Evolutionary conservation across 2,797 vertebrate species (phyloP), one percentile per base, ranked within the genome.

Genomic region (Pseudotriccus pelzelni): DNA sequence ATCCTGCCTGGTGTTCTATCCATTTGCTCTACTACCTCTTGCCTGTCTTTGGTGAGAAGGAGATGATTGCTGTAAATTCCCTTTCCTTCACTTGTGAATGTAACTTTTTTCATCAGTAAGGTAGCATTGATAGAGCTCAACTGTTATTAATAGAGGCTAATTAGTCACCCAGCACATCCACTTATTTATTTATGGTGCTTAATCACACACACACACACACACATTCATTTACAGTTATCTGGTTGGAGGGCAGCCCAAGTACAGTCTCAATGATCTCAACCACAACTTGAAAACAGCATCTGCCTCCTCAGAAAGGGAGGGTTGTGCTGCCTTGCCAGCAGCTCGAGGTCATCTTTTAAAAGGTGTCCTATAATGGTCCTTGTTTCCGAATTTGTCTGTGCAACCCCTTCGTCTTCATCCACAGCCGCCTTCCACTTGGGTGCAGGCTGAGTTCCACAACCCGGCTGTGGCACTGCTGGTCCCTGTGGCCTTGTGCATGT

Each of bases 381-480:
- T 2, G 0, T 55, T 80, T 50, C 28, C 27, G 2, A 27, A 13
- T 30, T 80, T 27, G 4, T 28, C 39, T 69, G 3, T 9, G 18
- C 41, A 62, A 36, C n/a, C 46, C 43, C 0, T 0, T 0, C 36
- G 36, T 22, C 43, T 76, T 50, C 0, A 0, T 22, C 30, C 39
- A 50, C 44, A 53, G 6, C 28, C 39, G 6, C 52, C 15, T 47
- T 80, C 19, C 12, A 20, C 53, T 46, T 59, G 46, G 28, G 27
- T n/a, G 6, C 18, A 47, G 14, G 5, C 13, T 39, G 32, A 53
- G 25, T 46, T 60, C 30, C 27, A 23, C 3, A 36, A 34, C 14
- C 24, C 50, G 84, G 16, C n/a, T 78, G 37, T 41, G 37, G 50
- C 14, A 15, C 37, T 28, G 17, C 6, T 21, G 63, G 6, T 58